These are phyloP conservation scores for Choreutis nemorana DNA, from an alignment of 2,888 invertebrate genomes.

Conservation along the genomic window DNA sequence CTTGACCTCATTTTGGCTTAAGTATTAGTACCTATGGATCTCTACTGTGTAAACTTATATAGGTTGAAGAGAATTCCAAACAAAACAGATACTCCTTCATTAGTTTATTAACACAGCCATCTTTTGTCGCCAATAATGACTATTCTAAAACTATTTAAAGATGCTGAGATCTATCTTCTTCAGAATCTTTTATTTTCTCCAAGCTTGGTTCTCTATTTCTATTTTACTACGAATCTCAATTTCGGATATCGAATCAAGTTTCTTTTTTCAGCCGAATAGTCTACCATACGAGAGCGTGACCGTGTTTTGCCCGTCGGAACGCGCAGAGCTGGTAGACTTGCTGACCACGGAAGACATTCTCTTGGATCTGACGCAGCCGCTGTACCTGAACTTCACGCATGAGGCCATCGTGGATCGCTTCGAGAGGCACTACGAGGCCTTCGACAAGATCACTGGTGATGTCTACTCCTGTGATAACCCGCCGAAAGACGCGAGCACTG, in stretches of 20 bases:
- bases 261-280: conserved; percentile 74
- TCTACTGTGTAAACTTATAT: too few species aligned
- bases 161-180: too few species aligned
- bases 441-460: conserved; percentile 83
- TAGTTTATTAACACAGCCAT: too few species aligned
- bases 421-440: conserved; percentile 70
- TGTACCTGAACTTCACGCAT: conserved; percentile 89
- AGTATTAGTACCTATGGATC: too few species aligned
- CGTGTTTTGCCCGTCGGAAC: conserved; percentile 83
- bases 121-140: too few species aligned
- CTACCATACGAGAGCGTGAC: conserved; percentile 84
- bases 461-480: conserved; percentile 78
- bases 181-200: conserved; percentile 3
- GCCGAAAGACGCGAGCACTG: conserved; percentile 64
- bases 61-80: too few species aligned
- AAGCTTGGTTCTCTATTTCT: conserved; percentile 2
- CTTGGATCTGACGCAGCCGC: conserved; percentile 80
- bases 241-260: too few species aligned
- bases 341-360: conserved; percentile 79
- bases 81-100: too few species aligned
- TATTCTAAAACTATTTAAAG: too few species aligned
- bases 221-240: conserved; percentile 1
- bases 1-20: too few species aligned
- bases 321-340: conserved; percentile 75
- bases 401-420: conserved; percentile 80